These are phyloP conservation scores for Synergus itoensis DNA, from an alignment of 2,888 invertebrate species.

Conservation along the genomic window DNA sequence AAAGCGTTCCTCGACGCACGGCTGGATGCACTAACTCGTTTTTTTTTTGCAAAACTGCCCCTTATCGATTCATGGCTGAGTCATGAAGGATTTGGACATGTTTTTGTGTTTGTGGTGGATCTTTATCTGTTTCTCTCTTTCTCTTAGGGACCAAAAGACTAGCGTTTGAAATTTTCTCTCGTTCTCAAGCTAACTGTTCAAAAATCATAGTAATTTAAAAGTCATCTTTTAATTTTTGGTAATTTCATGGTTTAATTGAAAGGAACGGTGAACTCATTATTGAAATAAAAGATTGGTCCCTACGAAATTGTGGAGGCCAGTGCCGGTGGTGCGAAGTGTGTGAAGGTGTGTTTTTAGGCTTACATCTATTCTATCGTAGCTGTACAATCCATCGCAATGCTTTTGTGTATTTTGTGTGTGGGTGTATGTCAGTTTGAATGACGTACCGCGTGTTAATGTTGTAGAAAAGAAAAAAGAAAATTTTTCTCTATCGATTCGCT, in stretches of 20 bases:
- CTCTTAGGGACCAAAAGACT: conserved; percentile 65
- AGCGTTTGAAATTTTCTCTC: conserved; percentile 42
- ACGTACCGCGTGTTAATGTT: conserved; percentile 60
- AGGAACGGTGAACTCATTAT: neutral
- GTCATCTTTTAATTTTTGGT: neutral
- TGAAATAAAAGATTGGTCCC: conserved; percentile 66
- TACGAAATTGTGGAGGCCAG: conserved; percentile 69
- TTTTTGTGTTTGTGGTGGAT: conserved; percentile 54
- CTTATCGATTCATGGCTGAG: conserved; percentile 69
- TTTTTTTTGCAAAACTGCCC: conserved; percentile 54
- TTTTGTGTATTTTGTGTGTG: conserved; percentile 61
- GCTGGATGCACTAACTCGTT: conserved; percentile 72
- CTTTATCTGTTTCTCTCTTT: conserved; percentile 48
- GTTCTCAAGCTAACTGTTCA: conserved; percentile 35
- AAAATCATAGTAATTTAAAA: neutral
- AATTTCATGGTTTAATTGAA: neutral
- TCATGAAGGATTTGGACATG: conserved; percentile 71
- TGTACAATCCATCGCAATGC: conserved; percentile 74
- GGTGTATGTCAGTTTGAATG: conserved; percentile 64
- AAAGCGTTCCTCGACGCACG: conserved; percentile 72
- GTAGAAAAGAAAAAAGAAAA: conserved; percentile 68
- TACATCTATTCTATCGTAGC: conserved; percentile 68
- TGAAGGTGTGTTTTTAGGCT: conserved; percentile 68
- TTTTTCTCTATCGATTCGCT: conserved; percentile 59
- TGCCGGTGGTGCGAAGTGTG: conserved; percentile 61